These are phyloP conservation scores for Harpegnathos saltator DNA, from an alignment of 1,140 invertebrate species.

Conservation along the genomic window DNA sequence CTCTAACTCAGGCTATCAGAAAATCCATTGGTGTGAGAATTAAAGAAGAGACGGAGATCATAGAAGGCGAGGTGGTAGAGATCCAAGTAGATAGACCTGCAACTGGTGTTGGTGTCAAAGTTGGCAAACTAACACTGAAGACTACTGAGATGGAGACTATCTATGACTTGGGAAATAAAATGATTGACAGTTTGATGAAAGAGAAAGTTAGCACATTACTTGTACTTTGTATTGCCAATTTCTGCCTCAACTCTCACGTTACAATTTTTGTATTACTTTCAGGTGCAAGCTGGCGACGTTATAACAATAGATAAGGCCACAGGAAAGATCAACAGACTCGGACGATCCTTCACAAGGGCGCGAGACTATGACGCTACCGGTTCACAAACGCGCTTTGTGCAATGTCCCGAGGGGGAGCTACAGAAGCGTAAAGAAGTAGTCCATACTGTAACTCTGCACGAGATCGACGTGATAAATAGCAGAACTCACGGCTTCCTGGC, in stretches of 20 bases:
- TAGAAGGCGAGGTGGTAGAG: slow-evolving; percentile 99
- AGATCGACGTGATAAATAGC: slow-evolving; percentile 99
- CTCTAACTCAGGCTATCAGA: slow-evolving; percentile 97
- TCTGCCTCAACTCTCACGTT: not conserved
- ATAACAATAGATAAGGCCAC: slow-evolving; percentile 99
- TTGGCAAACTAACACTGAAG: slow-evolving; percentile 97
- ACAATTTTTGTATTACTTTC: slow-evolving; percentile 34
- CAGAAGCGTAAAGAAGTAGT: slow-evolving; percentile 99
- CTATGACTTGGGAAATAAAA: slow-evolving; percentile 99
- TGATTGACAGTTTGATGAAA: slow-evolving; percentile 98
- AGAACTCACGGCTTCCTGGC: slow-evolving; percentile 98
- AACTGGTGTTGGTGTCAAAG: slow-evolving; percentile 95
- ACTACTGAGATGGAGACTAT: slow-evolving; percentile 99
- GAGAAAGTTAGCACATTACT: slow-evolving; percentile 91
- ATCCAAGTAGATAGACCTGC: slow-evolving; percentile 98
- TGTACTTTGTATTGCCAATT: not conserved
- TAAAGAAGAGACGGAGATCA: slow-evolving; percentile 99
- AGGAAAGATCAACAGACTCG: slow-evolving; percentile 98
- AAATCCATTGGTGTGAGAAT: slow-evolving; percentile 99
- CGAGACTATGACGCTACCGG: slow-evolving; percentile 99
- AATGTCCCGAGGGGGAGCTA: slow-evolving; percentile 99
- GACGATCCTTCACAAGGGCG: slow-evolving; percentile 97
- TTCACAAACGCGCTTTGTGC: slow-evolving; percentile 97
- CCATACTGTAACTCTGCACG: slow-evolving; percentile 99
- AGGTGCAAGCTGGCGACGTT: slow-evolving; percentile 97